Base-by-base conservation (phyloP, 2,113 vertebrate species). In the Neogale vison region DNA sequence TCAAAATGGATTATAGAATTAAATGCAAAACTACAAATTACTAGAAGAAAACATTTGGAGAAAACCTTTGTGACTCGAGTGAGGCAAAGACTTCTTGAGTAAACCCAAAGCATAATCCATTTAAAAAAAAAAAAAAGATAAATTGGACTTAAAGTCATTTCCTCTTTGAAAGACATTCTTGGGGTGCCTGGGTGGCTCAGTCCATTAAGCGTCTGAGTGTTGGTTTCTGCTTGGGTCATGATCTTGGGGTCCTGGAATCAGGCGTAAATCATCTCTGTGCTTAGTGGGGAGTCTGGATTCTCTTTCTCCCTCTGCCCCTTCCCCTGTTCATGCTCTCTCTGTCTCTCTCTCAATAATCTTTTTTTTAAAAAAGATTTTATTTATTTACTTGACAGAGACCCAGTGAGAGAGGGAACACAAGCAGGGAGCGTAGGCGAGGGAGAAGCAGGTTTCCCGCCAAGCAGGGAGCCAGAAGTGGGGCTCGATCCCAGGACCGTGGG, bases 1-100 rank as follows among this genome's bases (percentile, higher is more conserved):
- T 52, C 24, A 88, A 87, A 81, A 85, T 69, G 79, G 50, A 63
- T 86, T 65, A 36, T 85, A 80, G 36, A 39, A 15, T 89, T 89
- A 89, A 91, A 57, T 87, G 17, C 91, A 74, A 90, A 86, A 34
- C n/a, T 55, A 34, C 55, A 74, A 50, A 86, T 42, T 61, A 92
- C 9, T 82, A 65, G 77, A 80, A 79, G 72, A 76, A 79, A 77
- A 57, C 10, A 55, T 23, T 42, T 31, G 55, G 15, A 90, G 65
- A 86, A 50, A 39, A 76, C 45, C 15, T 67, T 83, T 88, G 72
- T 59, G 47, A 85, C 18, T 65, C 65, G 45, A 65, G 21, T 86
- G 95, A 74, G 67, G 42, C 52, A 93, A 45, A 93, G n/a, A 67
- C 45, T 61, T 95, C 55, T 89, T 88, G 72, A 12, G 15, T 92